Conservation (phyloP, 2,797 vertebrate species). For the Macrochelys suwanniensis region DNA sequence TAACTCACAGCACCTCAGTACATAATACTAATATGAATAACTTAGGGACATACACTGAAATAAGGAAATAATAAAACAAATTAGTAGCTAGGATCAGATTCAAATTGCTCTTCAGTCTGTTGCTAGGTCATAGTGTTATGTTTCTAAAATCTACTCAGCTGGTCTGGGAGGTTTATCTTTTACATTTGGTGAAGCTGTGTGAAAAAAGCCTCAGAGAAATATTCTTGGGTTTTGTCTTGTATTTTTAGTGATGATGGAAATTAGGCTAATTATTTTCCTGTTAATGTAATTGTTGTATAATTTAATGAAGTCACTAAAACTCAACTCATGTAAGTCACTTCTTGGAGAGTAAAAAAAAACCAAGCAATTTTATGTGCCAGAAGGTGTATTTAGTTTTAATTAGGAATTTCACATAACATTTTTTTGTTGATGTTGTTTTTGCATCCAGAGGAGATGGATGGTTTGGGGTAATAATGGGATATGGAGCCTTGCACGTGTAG, state of each 20-base stretch:
- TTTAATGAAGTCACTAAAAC: constrained; percentile 43
- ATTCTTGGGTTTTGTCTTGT: constrained; percentile 45
- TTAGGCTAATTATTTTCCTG: constrained; percentile 68
- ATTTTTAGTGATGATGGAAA: constrained; percentile 50
- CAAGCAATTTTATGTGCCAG: constrained; percentile 40
- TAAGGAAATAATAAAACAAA: constrained; percentile 65
- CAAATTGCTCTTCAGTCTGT: constrained; percentile 53
- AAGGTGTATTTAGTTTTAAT: constrained; percentile 69
- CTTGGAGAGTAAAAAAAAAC: constrained; percentile 23
- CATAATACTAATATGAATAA: constrained; percentile 31
- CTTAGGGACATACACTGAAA: constrained; percentile 45
- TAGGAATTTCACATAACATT: constrained; percentile 39
- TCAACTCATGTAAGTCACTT: constrained; percentile 34
- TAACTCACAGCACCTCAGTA: constrained; percentile 37
- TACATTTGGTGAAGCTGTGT: neutral
- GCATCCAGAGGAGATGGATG: constrained; percentile 12
- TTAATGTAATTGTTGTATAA: constrained; percentile 48
- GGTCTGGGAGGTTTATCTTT: constrained; percentile 50
- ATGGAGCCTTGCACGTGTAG: constrained; percentile 30
- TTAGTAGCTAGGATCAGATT: constrained; percentile 51
- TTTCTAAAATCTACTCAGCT: neutral
- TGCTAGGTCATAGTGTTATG: constrained; percentile 41
- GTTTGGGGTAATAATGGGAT: neutral
- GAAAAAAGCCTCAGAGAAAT: constrained; percentile 30
- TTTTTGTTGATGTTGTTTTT: constrained; percentile 8